A percentile compares a stretch with the other conserved stretches of the same genome.
Conservation (phyloP, 1,140 invertebrate species). For the Ceratosolen fusciceps region DNA sequence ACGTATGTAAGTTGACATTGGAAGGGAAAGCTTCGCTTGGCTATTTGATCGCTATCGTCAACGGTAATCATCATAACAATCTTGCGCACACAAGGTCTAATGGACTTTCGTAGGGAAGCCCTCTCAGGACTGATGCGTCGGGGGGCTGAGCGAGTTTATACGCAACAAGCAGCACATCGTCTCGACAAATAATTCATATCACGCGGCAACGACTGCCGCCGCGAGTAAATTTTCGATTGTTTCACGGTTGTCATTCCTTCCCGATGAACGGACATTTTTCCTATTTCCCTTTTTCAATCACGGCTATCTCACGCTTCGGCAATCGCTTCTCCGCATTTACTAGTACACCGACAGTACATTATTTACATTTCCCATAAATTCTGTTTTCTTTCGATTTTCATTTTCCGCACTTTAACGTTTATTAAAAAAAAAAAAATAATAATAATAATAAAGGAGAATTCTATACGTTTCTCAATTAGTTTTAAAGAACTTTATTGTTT, state of each 20-base stretch:
- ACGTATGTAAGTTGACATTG: background rate
- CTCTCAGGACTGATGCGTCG: background rate
- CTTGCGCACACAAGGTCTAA: conserved; percentile 18
- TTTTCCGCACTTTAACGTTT: too few species aligned
- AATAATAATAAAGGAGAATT: too few species aligned
- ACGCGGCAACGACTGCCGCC: background rate
- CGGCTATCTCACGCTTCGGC: background rate
- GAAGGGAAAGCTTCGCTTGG: background rate
- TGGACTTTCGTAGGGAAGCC: conserved; percentile 2
- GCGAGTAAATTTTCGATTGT: conserved; percentile 8
- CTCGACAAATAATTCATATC: conserved; percentile 20
- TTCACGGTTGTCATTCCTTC: background rate
- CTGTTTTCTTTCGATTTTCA: too few species aligned
- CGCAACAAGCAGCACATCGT: conserved; percentile 9
- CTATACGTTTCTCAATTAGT: too few species aligned
- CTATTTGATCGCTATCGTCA: background rate
- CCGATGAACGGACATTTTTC: background rate
- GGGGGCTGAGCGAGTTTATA: background rate
- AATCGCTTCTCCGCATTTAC: background rate
- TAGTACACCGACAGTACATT: too few species aligned
- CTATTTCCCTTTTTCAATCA: background rate
- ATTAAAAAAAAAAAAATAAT: too few species aligned
- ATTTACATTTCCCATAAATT: too few species aligned
- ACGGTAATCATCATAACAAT: conserved; percentile 1
- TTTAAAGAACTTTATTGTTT: too few species aligned